Evolutionary conservation across 2,888 invertebrate species (phyloP).

Genomic region (Zeuzera pyrina): DNA sequence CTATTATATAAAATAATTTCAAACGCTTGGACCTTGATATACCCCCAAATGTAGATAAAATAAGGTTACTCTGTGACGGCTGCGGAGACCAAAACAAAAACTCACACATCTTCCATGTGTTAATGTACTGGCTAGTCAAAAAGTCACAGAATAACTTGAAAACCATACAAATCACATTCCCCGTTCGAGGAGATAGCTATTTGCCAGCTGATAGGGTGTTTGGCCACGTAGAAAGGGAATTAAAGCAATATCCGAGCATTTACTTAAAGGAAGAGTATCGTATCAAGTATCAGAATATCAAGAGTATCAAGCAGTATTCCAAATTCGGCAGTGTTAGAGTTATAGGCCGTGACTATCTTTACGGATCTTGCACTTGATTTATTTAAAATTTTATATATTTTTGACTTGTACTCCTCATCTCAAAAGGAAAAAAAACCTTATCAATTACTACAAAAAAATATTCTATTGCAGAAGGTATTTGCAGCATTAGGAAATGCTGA

Average conservation of each 20-base stretch:
- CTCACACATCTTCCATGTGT: conserved; percentile 5
- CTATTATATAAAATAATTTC: too few relatives aligned
- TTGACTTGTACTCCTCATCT: too few relatives aligned
- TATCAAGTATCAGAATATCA: too few relatives aligned
- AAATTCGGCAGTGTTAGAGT: too few relatives aligned
- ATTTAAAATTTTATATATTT: too few relatives aligned
- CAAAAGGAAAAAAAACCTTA: conserved; percentile 19
- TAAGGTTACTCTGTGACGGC: conserved; percentile 10
- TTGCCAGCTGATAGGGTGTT: conserved; percentile 6
- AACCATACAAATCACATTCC: conserved; percentile 5
- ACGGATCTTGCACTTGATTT: too few relatives aligned
- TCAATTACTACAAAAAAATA: conserved; percentile 18
- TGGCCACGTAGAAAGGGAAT: conserved; percentile 4
- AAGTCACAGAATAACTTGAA: conserved; percentile 4
- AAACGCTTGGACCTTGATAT: too few relatives aligned
- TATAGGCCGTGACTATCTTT: too few relatives aligned
- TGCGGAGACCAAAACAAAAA: conserved; percentile 13
- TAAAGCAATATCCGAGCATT: too few relatives aligned
- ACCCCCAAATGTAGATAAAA: too few relatives aligned
- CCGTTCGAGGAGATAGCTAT: conserved; percentile 6
- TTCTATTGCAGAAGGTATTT: conserved; percentile 19
- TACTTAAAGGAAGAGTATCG: too few relatives aligned
- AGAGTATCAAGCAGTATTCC: too few relatives aligned
- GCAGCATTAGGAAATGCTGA: conserved; percentile 19
- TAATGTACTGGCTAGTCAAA: conserved; percentile 3